Evolutionary conservation across 2,113 vertebrate species (phyloP).

Genomic region (Chlamydotis undulata): DNA sequence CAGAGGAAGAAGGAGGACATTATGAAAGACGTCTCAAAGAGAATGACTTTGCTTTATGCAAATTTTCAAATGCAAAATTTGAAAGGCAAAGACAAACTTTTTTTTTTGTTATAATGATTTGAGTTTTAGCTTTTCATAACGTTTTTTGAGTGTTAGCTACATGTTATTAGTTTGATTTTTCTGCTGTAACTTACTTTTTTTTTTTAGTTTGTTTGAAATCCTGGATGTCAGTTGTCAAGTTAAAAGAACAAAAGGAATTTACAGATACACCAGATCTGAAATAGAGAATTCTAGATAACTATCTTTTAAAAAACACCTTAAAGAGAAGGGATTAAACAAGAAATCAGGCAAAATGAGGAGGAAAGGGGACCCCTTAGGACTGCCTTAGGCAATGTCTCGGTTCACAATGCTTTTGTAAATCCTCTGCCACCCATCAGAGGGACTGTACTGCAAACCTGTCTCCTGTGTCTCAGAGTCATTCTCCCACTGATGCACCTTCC

Average conservation of each 20-base stretch:
- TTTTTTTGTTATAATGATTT: neutral
- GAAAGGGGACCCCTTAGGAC: neutral
- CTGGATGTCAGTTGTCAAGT: neutral
- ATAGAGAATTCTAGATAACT: neutral
- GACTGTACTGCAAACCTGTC: fast-evolving
- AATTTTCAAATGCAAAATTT: neutral
- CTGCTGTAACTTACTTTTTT: neutral
- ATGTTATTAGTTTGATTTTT: neutral
- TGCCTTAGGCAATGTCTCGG: neutral
- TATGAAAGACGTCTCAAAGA: neutral
- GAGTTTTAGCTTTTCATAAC: neutral
- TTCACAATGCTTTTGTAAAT: neutral
- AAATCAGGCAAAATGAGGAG: neutral
- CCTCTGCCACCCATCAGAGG: neutral
- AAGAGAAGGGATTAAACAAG: neutral
- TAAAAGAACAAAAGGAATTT: neutral
- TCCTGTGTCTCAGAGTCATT: neutral
- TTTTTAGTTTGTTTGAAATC: neutral
- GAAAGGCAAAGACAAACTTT: too few species aligned
- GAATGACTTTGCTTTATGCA: neutral
- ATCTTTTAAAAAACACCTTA: neutral
- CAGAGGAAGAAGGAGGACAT: neutral
- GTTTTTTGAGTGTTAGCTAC: neutral
- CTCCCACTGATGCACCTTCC: neutral
- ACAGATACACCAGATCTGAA: neutral